phyloP scores from a whole-genome alignment of 2,888 invertebrate genomes.

The Andricus quercusramuli region DNA sequence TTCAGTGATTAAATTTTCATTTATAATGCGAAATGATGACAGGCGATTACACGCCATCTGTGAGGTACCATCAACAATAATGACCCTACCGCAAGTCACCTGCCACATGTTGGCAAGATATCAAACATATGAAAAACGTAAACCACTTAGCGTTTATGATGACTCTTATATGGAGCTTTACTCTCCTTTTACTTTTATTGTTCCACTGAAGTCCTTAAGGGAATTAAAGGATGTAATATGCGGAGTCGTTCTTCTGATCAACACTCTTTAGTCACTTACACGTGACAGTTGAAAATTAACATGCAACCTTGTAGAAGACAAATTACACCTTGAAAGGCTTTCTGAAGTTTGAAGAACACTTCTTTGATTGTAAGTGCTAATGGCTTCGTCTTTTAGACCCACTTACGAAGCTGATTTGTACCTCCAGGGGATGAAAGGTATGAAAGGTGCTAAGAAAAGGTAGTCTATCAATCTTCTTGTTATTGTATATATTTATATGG shows the following conservation, averaged over 20 bases:
- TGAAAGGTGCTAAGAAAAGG: slow-evolving; percentile 5
- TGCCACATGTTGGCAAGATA: slow-evolving; percentile 37
- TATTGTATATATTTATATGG: background rate
- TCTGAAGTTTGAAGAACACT: slow-evolving; percentile 19
- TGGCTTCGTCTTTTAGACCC: slow-evolving; percentile 14
- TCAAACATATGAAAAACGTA: slow-evolving; percentile 20
- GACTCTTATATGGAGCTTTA: slow-evolving; percentile 26
- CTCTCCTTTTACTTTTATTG: slow-evolving; percentile 7
- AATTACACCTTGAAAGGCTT: slow-evolving; percentile 26
- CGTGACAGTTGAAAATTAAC: slow-evolving; percentile 35
- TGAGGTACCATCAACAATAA: slow-evolving; percentile 24
- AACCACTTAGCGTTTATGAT: slow-evolving; percentile 41
- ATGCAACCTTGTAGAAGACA: slow-evolving; percentile 37
- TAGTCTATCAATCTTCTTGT: slow-evolving; percentile 29
- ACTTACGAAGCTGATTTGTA: slow-evolving; percentile 19
- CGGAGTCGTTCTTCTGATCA: slow-evolving; percentile 9
- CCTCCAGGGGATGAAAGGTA: slow-evolving; percentile 13
- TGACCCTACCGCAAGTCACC: slow-evolving; percentile 20
- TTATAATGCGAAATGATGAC: slow-evolving; percentile 27
- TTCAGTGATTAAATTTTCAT: slow-evolving; percentile 26
- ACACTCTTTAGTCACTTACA: background rate
- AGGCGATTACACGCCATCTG: slow-evolving; percentile 22
- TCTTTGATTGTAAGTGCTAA: slow-evolving; percentile 26
- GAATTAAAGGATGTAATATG: slow-evolving; percentile 20
- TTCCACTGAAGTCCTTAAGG: slow-evolving; percentile 10